A percentile compares a stretch with the other conserved stretches of the same genome.
phyloP scores from a whole-genome alignment of 2,888 invertebrate genomes.

The Subacronicta megacephala region DNA sequence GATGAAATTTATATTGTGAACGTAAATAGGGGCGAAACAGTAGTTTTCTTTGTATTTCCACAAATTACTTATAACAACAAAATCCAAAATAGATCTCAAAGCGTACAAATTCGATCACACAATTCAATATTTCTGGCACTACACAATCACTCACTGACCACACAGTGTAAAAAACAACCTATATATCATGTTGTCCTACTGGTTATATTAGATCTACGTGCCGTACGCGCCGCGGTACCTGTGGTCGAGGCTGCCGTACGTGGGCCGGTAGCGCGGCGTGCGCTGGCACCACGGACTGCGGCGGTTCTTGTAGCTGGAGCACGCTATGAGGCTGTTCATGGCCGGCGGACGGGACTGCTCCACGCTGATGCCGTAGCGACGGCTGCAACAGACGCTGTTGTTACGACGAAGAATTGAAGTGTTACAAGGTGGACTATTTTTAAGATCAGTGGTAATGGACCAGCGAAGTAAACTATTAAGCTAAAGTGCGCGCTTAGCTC shows the following conservation, averaged over 20 bases:
- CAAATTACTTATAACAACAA: too few species aligned
- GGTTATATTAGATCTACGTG: constrained; percentile 49
- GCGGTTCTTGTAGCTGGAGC: constrained; percentile 93
- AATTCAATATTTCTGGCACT: neutral
- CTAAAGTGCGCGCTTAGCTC: too few species aligned
- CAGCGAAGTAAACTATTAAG: too few species aligned
- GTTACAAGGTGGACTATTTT: too few species aligned
- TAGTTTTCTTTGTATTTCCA: too few species aligned
- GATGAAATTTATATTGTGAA: too few species aligned
- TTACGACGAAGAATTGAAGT: too few species aligned
- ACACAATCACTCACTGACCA: neutral
- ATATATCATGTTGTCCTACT: constrained; percentile 15
- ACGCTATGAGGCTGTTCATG: constrained; percentile 93
- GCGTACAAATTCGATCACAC: too few species aligned
- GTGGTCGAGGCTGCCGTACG: constrained; percentile 83
- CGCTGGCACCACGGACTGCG: constrained; percentile 85
- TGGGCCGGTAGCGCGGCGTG: constrained; percentile 78
- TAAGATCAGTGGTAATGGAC: too few species aligned
- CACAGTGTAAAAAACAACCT: constrained; percentile 12
- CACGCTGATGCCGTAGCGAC: constrained; percentile 89
- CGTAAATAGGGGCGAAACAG: too few species aligned
- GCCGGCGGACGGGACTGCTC: constrained; percentile 92
- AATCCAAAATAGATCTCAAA: too few species aligned
- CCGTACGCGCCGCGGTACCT: constrained; percentile 77
- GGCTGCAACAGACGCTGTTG: constrained; percentile 58